Evolutionary conservation across 2,888 invertebrate species (phyloP).

Genomic region (Smittia aterrima): DNA sequence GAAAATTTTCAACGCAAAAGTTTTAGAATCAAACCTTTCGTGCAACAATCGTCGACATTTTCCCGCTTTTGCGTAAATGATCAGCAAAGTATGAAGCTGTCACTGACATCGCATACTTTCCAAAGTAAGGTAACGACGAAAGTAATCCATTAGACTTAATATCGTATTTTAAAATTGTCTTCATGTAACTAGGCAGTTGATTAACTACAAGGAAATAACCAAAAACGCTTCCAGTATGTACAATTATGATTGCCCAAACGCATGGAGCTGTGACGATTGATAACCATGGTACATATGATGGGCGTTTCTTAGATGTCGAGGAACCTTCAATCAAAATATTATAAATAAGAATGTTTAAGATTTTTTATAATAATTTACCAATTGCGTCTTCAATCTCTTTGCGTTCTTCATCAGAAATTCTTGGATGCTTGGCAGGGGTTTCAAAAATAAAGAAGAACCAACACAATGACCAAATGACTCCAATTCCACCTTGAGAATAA

Average conservation of each 20-base stretch:
- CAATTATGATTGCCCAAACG: slow-evolving; percentile 83
- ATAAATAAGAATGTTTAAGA: background rate
- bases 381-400: slow-evolving; percentile 70
- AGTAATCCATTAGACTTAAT: slow-evolving; percentile 83
- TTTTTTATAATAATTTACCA: slow-evolving; percentile 47
- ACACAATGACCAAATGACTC: slow-evolving; percentile 74
- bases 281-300: slow-evolving; percentile 72
- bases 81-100: slow-evolving; percentile 73
- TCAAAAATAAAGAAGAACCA: slow-evolving; percentile 82
- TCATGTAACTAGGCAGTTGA: slow-evolving; percentile 83
- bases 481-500: slow-evolving; percentile 58
- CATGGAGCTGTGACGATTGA: slow-evolving; percentile 67
- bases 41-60: slow-evolving; percentile 69
- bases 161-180: slow-evolving; percentile 71
- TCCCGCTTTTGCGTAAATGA: slow-evolving; percentile 64
- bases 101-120: slow-evolving; percentile 79
- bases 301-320: slow-evolving; percentile 59
- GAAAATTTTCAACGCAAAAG: background rate
- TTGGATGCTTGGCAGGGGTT: slow-evolving; percentile 77
- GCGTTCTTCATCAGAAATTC: slow-evolving; percentile 71
- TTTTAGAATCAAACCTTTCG: slow-evolving; percentile 60
- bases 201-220: slow-evolving; percentile 86
- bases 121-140: slow-evolving; percentile 82
- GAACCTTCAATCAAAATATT: slow-evolving; percentile 49
- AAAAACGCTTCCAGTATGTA: slow-evolving; percentile 80